Evolutionary conservation across 2,113 vertebrate species (phyloP).

Genomic region (Echinops telfairi): DNA sequence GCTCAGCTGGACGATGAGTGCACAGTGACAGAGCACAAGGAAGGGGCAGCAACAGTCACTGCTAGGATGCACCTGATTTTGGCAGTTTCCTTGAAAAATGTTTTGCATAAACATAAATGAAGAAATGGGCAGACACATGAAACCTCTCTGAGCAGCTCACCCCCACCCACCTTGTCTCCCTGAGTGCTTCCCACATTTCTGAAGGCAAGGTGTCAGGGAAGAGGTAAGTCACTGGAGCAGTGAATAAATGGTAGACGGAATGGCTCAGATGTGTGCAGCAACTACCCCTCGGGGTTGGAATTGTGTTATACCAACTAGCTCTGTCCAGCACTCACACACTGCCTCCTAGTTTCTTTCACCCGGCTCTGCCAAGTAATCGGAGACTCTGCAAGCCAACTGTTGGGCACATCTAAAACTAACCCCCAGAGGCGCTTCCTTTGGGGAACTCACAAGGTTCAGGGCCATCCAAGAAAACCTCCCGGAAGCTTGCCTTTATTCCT

Average conservation of each 20-base stretch:
- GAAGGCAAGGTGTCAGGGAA: background rate
- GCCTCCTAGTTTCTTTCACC: background rate
- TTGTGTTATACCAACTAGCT: constrained; percentile 51
- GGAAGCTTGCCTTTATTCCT: background rate
- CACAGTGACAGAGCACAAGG: background rate
- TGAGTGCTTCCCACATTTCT: background rate
- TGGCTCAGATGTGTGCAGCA: constrained; percentile 15
- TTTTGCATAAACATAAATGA: background rate
- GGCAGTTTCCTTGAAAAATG: background rate
- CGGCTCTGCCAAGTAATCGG: background rate
- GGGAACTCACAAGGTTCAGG: background rate
- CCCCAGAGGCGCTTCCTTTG: background rate
- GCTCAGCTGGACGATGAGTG: background rate
- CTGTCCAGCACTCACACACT: background rate
- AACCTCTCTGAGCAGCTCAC: background rate
- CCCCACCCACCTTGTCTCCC: background rate
- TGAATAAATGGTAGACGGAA: constrained; percentile 47
- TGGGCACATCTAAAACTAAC: constrained; percentile 28
- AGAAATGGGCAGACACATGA: background rate
- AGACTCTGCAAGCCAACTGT: background rate
- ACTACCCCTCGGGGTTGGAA: background rate
- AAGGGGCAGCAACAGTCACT: background rate
- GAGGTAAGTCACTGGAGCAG: background rate
- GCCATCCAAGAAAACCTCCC: constrained; percentile 21
- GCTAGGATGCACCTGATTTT: background rate